A percentile compares a stretch with the other conserved stretches of the same genome.
Conservation (phyloP, 2,888 invertebrate genomes). For the Drosophila demipolita region DNA sequence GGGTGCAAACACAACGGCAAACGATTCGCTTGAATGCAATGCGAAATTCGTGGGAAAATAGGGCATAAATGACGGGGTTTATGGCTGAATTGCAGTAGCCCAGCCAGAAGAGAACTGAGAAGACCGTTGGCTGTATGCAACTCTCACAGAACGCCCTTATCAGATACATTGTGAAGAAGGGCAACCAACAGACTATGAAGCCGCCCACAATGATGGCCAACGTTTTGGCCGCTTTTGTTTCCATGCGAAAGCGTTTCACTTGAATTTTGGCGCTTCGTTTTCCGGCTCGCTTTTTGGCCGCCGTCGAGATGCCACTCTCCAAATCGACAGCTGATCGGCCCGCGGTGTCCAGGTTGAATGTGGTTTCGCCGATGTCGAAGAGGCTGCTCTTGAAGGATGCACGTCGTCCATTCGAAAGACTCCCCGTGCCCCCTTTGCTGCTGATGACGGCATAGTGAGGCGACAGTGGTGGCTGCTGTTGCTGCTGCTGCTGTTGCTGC, state of each 20-base stretch:
- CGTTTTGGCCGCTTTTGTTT: conserved; percentile 98
- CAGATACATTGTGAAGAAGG: conserved; percentile 98
- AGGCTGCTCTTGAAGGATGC: conserved; percentile 82
- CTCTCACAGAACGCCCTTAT: conserved; percentile 94
- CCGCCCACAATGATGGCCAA: conserved; percentile 98
- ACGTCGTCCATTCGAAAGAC: conserved; percentile 76
- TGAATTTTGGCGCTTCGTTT: conserved; percentile 95
- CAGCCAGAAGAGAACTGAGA: conserved; percentile 97
- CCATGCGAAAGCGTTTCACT: conserved; percentile 96
- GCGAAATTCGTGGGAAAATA: conserved; percentile 97
- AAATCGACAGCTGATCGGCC: conserved; percentile 42
- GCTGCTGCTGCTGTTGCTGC: conserved; percentile 22
- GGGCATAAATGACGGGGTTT: conserved; percentile 97
- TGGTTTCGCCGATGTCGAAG: conserved; percentile 83
- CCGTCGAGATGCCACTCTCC: conserved; percentile 58
- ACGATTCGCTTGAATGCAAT: conserved; percentile 97
- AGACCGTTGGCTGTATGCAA: conserved; percentile 93
- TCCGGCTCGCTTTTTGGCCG: conserved; percentile 89
- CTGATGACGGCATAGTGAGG: conserved; percentile 75
- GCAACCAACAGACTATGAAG: conserved; percentile 98
- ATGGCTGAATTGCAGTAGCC: conserved; percentile 99
- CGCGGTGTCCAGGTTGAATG: conserved; percentile 78
- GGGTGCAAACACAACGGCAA: conserved; percentile 91
- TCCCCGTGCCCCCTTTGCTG: conserved; percentile 50
- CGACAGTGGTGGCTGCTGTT: conserved; percentile 59